Conservation (phyloP, 2,113 vertebrate genomes). For the Hypocryptadius cinnamomeus region DNA sequence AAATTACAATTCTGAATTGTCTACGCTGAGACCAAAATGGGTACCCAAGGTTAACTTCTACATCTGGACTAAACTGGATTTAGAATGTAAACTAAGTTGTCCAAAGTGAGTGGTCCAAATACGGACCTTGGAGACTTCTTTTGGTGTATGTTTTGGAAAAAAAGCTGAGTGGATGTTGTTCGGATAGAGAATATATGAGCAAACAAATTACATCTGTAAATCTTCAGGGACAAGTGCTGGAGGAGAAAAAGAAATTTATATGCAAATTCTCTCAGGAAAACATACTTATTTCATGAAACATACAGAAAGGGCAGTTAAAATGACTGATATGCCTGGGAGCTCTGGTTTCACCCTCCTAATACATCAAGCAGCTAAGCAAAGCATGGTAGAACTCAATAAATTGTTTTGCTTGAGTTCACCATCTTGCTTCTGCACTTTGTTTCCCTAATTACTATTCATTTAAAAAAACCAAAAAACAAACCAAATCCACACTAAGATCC, state of each 20-base stretch:
- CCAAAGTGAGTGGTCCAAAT: neutral
- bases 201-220: neutral
- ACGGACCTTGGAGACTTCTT: neutral
- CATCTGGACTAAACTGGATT: neutral
- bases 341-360: neutral
- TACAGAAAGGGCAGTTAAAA: neutral
- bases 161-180: neutral
- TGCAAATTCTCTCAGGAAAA: neutral
- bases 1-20: neutral
- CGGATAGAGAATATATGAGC: neutral
- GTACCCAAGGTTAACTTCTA: neutral
- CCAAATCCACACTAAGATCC: neutral
- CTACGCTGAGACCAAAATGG: neutral
- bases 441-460: neutral
- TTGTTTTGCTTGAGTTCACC: neutral
- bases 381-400: neutral
- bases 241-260: neutral
- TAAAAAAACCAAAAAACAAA: neutral
- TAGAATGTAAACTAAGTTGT: neutral
- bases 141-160: neutral
- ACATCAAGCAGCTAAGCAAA: neutral
- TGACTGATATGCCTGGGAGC: neutral
- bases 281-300: neutral
- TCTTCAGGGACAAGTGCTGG: neutral
- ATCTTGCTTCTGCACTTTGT: neutral